Percentiles rank a stretch among this genome's conserved stretches.
These are phyloP conservation scores for Drosophila buzzatii DNA, from an alignment of 2,888 invertebrate genomes.

Conservation along the genomic window DNA sequence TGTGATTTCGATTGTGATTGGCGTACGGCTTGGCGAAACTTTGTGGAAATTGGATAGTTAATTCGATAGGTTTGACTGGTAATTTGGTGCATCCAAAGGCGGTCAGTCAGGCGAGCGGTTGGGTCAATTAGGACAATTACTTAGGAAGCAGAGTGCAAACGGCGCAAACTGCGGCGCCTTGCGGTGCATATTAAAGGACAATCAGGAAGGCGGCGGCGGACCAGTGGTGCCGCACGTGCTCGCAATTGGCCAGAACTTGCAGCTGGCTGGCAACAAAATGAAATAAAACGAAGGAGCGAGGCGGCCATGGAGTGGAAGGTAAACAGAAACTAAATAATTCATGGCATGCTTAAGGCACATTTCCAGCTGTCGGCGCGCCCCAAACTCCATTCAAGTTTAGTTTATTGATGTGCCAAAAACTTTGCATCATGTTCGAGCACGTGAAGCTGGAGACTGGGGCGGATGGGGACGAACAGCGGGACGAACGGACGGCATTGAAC, in stretches of 20 bases:
- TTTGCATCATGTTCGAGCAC: constrained; percentile 41
- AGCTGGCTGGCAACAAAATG: not conserved
- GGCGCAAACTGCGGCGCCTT: constrained; percentile 22
- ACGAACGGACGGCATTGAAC: constrained; percentile 9
- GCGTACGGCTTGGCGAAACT: constrained; percentile 1
- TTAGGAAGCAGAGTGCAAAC: constrained; percentile 38
- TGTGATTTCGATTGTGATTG: constrained; percentile 8
- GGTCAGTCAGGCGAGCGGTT: constrained; percentile 2
- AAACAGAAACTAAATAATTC: constrained; percentile 56
- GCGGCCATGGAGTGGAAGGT: constrained; percentile 2
- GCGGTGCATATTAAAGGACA: constrained; percentile 57
- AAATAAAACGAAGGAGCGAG: not conserved
- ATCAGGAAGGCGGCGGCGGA: constrained; percentile 27
- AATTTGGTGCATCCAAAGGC: constrained; percentile 23
- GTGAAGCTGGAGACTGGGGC: not conserved
- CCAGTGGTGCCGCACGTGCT: constrained; percentile 46
- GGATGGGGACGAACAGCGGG: too few relatives aligned
- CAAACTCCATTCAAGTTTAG: constrained; percentile 35
- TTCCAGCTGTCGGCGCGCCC: constrained; percentile 47
- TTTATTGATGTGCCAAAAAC: constrained; percentile 60
- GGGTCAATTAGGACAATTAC: constrained; percentile 51
- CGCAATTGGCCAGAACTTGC: constrained; percentile 38
- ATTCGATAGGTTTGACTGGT: constrained; percentile 24
- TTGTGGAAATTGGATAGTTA: constrained; percentile 16
- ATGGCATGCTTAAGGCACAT: constrained; percentile 58